A percentile compares a stretch with the other conserved stretches of the same genome.
These are phyloP conservation scores for Ophraella communa DNA, from an alignment of 2,888 invertebrate species.

Conservation along the genomic window DNA sequence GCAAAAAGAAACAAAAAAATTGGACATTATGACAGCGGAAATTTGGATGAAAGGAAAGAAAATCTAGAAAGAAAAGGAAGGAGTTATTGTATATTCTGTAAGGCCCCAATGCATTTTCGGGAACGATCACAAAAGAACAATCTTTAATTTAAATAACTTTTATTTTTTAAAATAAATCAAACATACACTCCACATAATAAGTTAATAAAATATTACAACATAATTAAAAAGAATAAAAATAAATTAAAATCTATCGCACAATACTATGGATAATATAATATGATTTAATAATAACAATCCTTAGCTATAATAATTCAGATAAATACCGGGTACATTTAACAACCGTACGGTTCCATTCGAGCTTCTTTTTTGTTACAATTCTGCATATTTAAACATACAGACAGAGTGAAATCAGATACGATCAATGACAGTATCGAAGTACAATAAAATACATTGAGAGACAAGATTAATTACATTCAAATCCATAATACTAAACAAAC, in stretches of 20 bases:
- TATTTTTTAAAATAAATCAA: conserved; percentile 49
- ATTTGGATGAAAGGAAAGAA: too few species aligned
- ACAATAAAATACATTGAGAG: too few species aligned
- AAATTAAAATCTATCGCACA: conserved; percentile 49
- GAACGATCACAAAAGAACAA: not conserved
- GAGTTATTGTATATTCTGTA: too few species aligned
- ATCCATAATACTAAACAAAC: too few species aligned
- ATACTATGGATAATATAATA: conserved; percentile 39
- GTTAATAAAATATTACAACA: conserved; percentile 53
- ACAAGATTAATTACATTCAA: too few species aligned
- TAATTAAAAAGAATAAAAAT: conserved; percentile 51
- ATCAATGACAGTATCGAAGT: too few species aligned
- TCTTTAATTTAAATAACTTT: conserved; percentile 5
- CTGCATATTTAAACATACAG: too few species aligned
- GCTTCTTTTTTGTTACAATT: not conserved
- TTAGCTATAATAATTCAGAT: conserved; percentile 42
- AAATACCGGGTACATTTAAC: conserved; percentile 13
- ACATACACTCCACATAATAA: conserved; percentile 51
- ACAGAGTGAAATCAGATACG: too few species aligned
- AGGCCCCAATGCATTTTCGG: too few species aligned
- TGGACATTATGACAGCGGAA: too few species aligned
- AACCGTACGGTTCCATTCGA: conserved; percentile 2
- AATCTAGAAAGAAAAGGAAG: too few species aligned
- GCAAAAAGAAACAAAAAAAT: too few species aligned
- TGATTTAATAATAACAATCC: conserved; percentile 43